Evolutionary conservation across 1,140 invertebrate genomes (phyloP).

Genomic region (Microplitis demolitor): DNA sequence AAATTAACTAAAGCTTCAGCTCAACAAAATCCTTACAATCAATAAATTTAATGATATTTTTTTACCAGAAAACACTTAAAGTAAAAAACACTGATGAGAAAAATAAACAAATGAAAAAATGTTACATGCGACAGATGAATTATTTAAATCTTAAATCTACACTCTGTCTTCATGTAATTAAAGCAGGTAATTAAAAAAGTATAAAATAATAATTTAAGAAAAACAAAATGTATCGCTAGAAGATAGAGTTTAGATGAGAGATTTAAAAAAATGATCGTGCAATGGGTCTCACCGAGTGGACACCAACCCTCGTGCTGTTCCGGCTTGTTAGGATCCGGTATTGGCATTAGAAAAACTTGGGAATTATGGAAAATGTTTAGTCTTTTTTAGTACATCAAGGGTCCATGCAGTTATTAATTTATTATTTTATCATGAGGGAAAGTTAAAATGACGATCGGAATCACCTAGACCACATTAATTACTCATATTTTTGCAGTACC

Average conservation of each 20-base stretch:
- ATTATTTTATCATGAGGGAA: background rate
- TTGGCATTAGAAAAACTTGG: slow-evolving; percentile 75
- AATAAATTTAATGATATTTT: background rate
- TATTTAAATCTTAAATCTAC: slow-evolving; percentile 20
- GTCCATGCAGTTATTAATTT: background rate
- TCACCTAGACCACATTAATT: too few relatives aligned
- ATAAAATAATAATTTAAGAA: background rate
- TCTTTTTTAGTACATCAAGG: slow-evolving; percentile 25
- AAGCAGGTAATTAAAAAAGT: slow-evolving; percentile 4
- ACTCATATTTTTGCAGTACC: background rate
- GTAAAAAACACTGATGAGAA: slow-evolving; percentile 21
- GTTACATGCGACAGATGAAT: slow-evolving; percentile 29
- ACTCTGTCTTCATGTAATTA: slow-evolving; percentile 7
- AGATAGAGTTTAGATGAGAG: slow-evolving; percentile 41
- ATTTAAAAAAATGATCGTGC: slow-evolving; percentile 46
- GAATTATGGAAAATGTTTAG: slow-evolving; percentile 61
- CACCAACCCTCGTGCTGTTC: slow-evolving; percentile 87
- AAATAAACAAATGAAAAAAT: slow-evolving; percentile 16
- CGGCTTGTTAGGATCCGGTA: slow-evolving; percentile 81
- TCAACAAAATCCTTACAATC: too few relatives aligned
- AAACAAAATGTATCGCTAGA: slow-evolving; percentile 5
- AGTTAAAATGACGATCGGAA: too few relatives aligned
- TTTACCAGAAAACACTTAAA: background rate
- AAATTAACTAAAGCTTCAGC: too few relatives aligned
- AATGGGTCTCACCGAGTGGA: slow-evolving; percentile 73